Base-by-base conservation (phyloP, 2,797 vertebrate genomes). In the Clarias pachynema region DNA sequence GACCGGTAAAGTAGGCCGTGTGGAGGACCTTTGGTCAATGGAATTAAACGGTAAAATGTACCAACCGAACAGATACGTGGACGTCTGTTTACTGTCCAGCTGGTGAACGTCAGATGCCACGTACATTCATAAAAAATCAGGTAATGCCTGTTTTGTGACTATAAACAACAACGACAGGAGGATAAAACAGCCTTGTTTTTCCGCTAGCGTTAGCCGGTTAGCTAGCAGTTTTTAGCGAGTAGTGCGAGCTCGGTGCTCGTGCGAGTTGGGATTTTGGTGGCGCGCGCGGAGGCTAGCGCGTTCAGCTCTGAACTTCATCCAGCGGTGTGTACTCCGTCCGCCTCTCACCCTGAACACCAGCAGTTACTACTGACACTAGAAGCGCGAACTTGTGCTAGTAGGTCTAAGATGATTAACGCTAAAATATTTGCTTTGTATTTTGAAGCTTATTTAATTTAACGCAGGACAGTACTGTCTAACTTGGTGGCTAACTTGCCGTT, bases 1-100 rank as follows among this genome's bases (percentile, higher is more conserved):
- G 87, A 85, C 56, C 20, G 7, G 72, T 65, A 79, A 79, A 86
- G 81, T 81, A 81, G 84, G 60, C 83, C 24, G 81, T 59, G 72
- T 31, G 56, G 85, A 78, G 63, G 81, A 89, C 68, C 81, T 79
- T 74, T 73, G 77, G 60, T 84, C 83, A 69, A 68, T 86, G 80
- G 75, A 79, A 63, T 81, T 80, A 62, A 84, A 87, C 84, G 85
- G 60, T 5, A 75, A 74, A 16, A 81, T 84, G 69, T 37, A 22
- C 56, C 34, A 60, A 20, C 26, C 37, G 29, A 56, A 29, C 16
- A 12, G 3, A 57, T 29, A n/a, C 57, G 81, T 66, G 72, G 34
- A 22, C 3, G 68, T 86, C 31, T 40, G 22, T 31, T 40, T 34
- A 20, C 8, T 29, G 0, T 26, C 0, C 34, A 53, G 26, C 22